Percentiles rank a stretch among this genome's conserved stretches.
These are phyloP conservation scores for Nemotelus pantherinus DNA, from an alignment of 2,888 invertebrate genomes.

Conservation along the genomic window DNA sequence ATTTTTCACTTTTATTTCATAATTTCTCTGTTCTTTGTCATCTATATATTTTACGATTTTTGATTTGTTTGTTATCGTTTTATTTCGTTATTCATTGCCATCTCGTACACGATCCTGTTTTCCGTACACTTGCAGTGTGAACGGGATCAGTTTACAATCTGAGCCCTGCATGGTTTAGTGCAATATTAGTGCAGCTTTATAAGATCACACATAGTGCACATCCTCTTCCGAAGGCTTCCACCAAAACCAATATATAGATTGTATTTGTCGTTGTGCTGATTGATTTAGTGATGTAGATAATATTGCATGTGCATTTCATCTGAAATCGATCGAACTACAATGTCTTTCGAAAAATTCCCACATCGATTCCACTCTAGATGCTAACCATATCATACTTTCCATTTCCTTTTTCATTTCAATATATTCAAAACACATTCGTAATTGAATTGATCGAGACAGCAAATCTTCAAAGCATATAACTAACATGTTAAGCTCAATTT, in stretches of 20 bases:
- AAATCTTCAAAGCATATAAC: not conserved
- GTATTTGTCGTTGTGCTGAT: slow-evolving; percentile 22
- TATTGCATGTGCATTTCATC: slow-evolving; percentile 25
- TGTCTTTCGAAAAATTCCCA: not conserved
- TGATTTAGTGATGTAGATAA: slow-evolving; percentile 26
- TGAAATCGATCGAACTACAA: not conserved
- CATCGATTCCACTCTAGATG: slow-evolving; percentile 9
- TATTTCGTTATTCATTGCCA: slow-evolving; percentile 59
- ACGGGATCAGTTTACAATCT: slow-evolving; percentile 22
- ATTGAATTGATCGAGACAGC: not conserved
- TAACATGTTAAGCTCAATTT: slow-evolving; percentile 12
- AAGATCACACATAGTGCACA: slow-evolving; percentile 26
- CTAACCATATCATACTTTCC: slow-evolving; percentile 22
- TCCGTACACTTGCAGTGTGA: not conserved
- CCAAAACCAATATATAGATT: slow-evolving; percentile 23
- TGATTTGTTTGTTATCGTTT: not conserved
- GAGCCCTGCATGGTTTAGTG: slow-evolving; percentile 37
- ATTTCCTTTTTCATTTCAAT: slow-evolving; percentile 6
- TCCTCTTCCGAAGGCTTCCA: slow-evolving; percentile 41
- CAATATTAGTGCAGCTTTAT: slow-evolving; percentile 22
- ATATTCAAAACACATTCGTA: not conserved
- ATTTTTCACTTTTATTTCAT: slow-evolving; percentile 44
- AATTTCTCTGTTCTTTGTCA: slow-evolving; percentile 27
- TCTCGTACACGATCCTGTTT: slow-evolving; percentile 58
- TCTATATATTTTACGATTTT: slow-evolving; percentile 6